These are phyloP conservation scores for Drosophila nikananu DNA, from an alignment of 1,140 invertebrate genomes.

Conservation along the genomic window DNA sequence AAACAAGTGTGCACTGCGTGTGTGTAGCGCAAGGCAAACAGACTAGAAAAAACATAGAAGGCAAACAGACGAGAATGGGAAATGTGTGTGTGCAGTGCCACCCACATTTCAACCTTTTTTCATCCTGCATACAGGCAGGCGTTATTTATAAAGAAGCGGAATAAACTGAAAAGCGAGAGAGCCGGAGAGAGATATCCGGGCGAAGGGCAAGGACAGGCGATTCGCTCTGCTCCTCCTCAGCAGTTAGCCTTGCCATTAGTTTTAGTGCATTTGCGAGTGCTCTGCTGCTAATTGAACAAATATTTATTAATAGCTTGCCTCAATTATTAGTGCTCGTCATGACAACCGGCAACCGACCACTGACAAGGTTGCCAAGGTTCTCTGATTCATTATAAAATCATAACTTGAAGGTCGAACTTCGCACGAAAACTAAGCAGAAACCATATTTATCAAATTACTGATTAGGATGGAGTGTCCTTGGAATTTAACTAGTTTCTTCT, in stretches of 20 bases:
- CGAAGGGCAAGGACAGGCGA: slow-evolving; percentile 24
- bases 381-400: slow-evolving; percentile 33
- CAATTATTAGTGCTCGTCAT: slow-evolving; percentile 38
- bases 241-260: slow-evolving; percentile 63
- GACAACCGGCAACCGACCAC: not conserved
- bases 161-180: slow-evolving; percentile 42
- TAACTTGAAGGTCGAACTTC: slow-evolving; percentile 9
- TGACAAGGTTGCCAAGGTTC: slow-evolving; percentile 14
- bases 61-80: slow-evolving; percentile 43
- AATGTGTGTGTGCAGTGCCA: slow-evolving; percentile 21
- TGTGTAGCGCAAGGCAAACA: slow-evolving; percentile 49
- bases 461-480: slow-evolving; percentile 14
- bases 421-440: slow-evolving; percentile 7
- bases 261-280: slow-evolving; percentile 44
- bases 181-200: not conserved
- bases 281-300: slow-evolving; percentile 48
- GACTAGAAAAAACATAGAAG: slow-evolving; percentile 60
- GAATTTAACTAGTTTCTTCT: not conserved
- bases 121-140: slow-evolving; percentile 52
- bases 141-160: slow-evolving; percentile 61
- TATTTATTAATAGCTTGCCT: slow-evolving; percentile 57
- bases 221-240: slow-evolving; percentile 26
- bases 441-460: slow-evolving; percentile 6
- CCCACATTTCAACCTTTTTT: not conserved
- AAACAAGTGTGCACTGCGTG: slow-evolving; percentile 29